These are phyloP conservation scores for Hyppa rectilinea DNA, from an alignment of 2,888 invertebrate species.

Conservation along the genomic window DNA sequence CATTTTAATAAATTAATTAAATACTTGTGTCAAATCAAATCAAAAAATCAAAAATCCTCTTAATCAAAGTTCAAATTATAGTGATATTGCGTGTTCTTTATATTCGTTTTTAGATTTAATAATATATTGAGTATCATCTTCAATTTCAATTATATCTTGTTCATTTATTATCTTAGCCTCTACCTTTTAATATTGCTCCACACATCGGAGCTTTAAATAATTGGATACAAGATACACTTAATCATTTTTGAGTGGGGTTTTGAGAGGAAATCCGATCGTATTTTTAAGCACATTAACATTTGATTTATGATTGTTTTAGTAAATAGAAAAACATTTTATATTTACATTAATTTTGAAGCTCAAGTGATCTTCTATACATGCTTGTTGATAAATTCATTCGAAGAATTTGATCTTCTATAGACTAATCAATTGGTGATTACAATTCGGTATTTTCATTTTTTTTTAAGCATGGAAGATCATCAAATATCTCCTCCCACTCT, in stretches of 20 bases:
- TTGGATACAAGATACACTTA: slow-evolving; percentile 18
- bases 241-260: not conserved
- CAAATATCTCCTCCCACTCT: no score
- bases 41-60: no score
- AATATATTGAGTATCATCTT: not conserved
- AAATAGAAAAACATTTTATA: not conserved
- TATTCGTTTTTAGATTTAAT: not conserved
- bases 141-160: slow-evolving; percentile 4
- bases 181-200: slow-evolving; percentile 13
- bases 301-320: not conserved
- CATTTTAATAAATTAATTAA: no score
- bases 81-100: not conserved
- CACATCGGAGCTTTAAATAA: slow-evolving; percentile 1
- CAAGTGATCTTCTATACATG: not conserved
- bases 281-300: not conserved
- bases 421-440: no score
- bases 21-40: no score
- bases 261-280: not conserved
- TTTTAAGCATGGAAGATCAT: no score
- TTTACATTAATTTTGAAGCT: not conserved
- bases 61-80: no score
- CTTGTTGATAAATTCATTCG: not conserved
- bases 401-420: not conserved
- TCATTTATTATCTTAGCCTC: not conserved
- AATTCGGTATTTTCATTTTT: no score